phyloP scores from a whole-genome alignment of 2,888 invertebrate genomes.

The Acronicta psi region DNA sequence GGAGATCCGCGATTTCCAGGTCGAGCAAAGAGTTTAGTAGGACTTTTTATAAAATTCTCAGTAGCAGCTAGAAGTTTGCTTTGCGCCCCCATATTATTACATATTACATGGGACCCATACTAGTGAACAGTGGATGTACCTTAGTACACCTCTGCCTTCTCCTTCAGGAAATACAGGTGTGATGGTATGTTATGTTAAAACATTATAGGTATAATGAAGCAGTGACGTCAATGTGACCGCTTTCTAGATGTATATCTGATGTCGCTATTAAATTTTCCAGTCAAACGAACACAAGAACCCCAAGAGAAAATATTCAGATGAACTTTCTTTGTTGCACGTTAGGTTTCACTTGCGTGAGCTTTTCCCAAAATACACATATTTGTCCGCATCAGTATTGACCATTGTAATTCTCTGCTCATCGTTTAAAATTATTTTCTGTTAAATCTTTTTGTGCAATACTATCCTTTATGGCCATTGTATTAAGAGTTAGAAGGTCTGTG shows the following conservation, averaged over 20 bases:
- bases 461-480: conserved; percentile 18
- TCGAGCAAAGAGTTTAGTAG: too few species aligned
- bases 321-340: conserved; percentile 37
- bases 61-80: too few species aligned
- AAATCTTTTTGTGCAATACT: conserved; percentile 12
- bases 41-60: too few species aligned
- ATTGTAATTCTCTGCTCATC: conserved; percentile 49
- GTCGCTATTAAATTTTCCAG: conserved; percentile 41
- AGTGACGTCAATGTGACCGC: conserved; percentile 19
- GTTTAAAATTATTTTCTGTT: conserved; percentile 20
- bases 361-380: conserved; percentile 37
- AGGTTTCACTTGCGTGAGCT: conserved; percentile 28
- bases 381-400: conserved; percentile 22
- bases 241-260: conserved; percentile 31
- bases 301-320: conserved; percentile 49
- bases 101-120: too few species aligned
- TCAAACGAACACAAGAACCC: conserved; percentile 18
- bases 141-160: too few species aligned
- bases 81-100: too few species aligned
- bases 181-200: too few species aligned
- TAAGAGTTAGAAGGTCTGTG: conserved; percentile 20
- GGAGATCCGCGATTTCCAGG: too few species aligned
- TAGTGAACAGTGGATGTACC: too few species aligned
- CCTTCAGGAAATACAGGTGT: too few species aligned
- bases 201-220: conserved; percentile 35